A percentile compares a stretch with the other conserved stretches of the same genome.
These are phyloP conservation scores for Sebastes minor DNA, from an alignment of 2,797 vertebrate genomes.

Conservation along the genomic window DNA sequence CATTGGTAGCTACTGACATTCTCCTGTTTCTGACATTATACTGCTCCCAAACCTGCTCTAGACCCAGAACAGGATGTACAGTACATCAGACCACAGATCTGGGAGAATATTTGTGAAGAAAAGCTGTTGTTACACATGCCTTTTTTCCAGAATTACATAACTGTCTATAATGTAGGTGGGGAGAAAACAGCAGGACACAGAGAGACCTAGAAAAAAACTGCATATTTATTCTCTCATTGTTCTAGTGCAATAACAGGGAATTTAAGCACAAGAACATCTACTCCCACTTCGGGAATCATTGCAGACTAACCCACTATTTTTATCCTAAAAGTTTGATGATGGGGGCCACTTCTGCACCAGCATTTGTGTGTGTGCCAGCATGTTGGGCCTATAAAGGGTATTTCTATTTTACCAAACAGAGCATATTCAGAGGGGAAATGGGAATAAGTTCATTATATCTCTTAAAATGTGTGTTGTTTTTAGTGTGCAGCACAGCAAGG, in stretches of 20 bases:
- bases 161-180: constrained; percentile 50
- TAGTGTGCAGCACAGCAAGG: constrained; percentile 17
- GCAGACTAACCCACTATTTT: constrained; percentile 24
- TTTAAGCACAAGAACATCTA: background rate
- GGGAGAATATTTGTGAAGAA: constrained; percentile 31
- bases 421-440: background rate
- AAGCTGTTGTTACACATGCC: constrained; percentile 25
- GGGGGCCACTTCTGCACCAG: constrained; percentile 37
- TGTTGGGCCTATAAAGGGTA: background rate
- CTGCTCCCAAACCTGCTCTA: background rate
- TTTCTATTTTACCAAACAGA: background rate
- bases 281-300: background rate
- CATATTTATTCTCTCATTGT: background rate
- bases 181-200: constrained; percentile 28
- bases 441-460: background rate
- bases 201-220: constrained; percentile 10
- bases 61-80: constrained; percentile 43
- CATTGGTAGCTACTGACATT: constrained; percentile 29
- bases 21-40: constrained; percentile 13
- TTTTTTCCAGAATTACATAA: constrained; percentile 67
- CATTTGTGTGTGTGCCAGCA: background rate
- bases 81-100: constrained; percentile 10
- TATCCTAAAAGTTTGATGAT: constrained; percentile 54
- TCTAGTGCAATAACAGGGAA: background rate
- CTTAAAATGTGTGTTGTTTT: background rate